A percentile compares a stretch with the other conserved stretches of the same genome.
Evolutionary conservation across 2,113 vertebrate genomes (phyloP).

Genomic region (Prinia subflava): DNA sequence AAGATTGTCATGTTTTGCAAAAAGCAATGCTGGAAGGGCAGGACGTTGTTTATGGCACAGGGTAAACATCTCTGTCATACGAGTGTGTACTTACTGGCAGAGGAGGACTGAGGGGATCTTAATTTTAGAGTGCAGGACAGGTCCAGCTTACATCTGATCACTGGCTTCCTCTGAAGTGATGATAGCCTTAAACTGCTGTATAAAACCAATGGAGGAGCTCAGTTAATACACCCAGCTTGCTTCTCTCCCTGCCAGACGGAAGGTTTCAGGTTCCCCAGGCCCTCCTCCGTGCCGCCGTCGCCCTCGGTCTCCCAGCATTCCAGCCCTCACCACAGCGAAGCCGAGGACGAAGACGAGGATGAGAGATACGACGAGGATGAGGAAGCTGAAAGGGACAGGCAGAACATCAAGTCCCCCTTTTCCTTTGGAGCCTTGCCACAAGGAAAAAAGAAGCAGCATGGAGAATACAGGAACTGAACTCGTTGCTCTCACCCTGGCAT

Average conservation of each 20-base stretch:
- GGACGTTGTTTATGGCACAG: neutral
- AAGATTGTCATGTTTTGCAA: neutral
- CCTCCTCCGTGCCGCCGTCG: constrained; percentile 90
- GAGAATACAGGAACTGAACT: constrained; percentile 80
- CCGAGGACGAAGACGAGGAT: constrained; percentile 74
- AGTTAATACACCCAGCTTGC: neutral
- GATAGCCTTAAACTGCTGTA: neutral
- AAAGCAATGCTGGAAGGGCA: neutral
- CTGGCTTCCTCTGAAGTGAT: neutral
- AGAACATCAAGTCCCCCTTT: constrained; percentile 89
- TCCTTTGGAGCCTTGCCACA: constrained; percentile 63
- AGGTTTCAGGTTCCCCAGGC: constrained; percentile 89
- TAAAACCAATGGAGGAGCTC: neutral
- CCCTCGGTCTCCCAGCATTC: constrained; percentile 88
- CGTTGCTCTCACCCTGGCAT: neutral
- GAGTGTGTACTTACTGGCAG: accelerated
- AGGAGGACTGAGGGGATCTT: neutral
- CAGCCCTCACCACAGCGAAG: constrained; percentile 88
- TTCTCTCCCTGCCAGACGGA: constrained; percentile 76
- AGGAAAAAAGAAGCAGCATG: constrained; percentile 81
- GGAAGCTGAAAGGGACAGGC: constrained; percentile 88
- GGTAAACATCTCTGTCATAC: neutral
- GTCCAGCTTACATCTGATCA: neutral
- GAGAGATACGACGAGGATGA: constrained; percentile 90
- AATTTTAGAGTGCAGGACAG: neutral